These are phyloP conservation scores for Micropoecilia bifurca DNA, from an alignment of 2,797 vertebrate species.

Conservation along the genomic window DNA sequence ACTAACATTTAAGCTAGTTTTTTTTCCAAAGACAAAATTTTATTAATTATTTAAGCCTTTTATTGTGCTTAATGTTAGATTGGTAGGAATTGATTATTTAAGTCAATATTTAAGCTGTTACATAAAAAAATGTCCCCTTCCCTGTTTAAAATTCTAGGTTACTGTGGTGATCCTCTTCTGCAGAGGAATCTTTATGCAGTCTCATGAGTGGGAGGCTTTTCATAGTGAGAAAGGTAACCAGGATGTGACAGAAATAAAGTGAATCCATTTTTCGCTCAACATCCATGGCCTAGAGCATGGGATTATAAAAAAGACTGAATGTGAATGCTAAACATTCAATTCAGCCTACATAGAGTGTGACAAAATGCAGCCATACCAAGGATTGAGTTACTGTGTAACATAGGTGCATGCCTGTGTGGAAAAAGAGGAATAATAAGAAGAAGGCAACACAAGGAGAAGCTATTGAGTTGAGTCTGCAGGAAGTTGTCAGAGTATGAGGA, in stretches of 20 bases:
- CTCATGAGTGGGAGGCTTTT: conserved; percentile 64
- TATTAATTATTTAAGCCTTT: neutral
- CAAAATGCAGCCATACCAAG: conserved; percentile 52
- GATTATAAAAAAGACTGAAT: conserved; percentile 59
- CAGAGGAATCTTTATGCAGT: conserved; percentile 61
- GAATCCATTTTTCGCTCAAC: conserved; percentile 31
- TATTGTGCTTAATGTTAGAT: neutral
- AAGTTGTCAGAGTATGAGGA: conserved; percentile 60
- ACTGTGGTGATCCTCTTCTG: conserved; percentile 25
- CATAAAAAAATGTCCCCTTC: neutral
- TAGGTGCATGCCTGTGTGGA: conserved; percentile 11
- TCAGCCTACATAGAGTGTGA: conserved; percentile 58
- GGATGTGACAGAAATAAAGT: conserved; percentile 36
- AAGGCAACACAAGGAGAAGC: conserved; percentile 22
- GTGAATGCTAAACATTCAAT: conserved; percentile 52
- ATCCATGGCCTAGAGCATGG: conserved; percentile 45
- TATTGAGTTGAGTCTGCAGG: conserved; percentile 59
- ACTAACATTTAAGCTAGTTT: no score
- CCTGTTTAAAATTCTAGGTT: conserved; percentile 12
- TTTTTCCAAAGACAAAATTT: neutral
- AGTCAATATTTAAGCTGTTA: no score
- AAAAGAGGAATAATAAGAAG: conserved; percentile 5
- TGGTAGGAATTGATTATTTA: neutral
- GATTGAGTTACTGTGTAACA: conserved; percentile 33
- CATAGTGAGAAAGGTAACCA: conserved; percentile 51